These are phyloP conservation scores for Epinephelus cyanopodus DNA, from an alignment of 2,113 vertebrate species.

Conservation along the genomic window DNA sequence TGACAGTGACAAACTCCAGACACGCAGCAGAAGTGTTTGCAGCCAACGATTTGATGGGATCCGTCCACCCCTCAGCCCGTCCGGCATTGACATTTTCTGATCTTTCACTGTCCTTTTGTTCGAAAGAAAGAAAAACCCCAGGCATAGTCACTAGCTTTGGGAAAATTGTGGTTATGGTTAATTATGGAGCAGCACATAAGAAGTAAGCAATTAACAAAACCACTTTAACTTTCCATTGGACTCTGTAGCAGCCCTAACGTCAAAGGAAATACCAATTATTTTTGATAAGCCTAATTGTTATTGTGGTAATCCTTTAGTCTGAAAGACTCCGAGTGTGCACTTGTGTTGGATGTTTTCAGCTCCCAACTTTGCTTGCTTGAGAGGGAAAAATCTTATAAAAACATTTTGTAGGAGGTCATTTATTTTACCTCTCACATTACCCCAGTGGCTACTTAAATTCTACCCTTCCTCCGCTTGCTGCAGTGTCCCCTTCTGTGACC, in stretches of 20 bases:
- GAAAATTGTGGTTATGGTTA: conserved; percentile 18
- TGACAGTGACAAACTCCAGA: conserved; percentile 58
- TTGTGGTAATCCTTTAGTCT: conserved; percentile 34
- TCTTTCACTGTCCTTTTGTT: conserved; percentile 9
- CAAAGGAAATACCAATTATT: conserved; percentile 45
- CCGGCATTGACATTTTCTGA: background rate
- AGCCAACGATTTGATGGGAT: conserved; percentile 22
- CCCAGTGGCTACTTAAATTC: conserved; percentile 4
- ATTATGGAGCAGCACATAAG: conserved; percentile 25
- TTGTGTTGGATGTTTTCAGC: conserved; percentile 12
- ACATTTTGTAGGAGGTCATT: conserved; percentile 34
- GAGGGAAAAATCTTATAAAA: conserved; percentile 49
- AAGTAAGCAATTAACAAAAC: conserved; percentile 37
- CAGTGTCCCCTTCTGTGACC: conserved; percentile 3
- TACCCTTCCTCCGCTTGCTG: conserved; percentile 20
- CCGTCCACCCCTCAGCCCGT: background rate
- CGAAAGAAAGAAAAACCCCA: background rate
- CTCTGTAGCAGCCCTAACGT: conserved; percentile 25
- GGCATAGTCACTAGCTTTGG: background rate
- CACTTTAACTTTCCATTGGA: conserved; percentile 41
- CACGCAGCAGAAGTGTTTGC: conserved; percentile 9
- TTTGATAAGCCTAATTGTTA: conserved; percentile 48
- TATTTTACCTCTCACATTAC: background rate
- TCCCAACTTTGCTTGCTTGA: background rate
- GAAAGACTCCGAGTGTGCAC: background rate